phyloP scores from a whole-genome alignment of 2,888 invertebrate genomes.

The Lasioglossum calceatum region DNA sequence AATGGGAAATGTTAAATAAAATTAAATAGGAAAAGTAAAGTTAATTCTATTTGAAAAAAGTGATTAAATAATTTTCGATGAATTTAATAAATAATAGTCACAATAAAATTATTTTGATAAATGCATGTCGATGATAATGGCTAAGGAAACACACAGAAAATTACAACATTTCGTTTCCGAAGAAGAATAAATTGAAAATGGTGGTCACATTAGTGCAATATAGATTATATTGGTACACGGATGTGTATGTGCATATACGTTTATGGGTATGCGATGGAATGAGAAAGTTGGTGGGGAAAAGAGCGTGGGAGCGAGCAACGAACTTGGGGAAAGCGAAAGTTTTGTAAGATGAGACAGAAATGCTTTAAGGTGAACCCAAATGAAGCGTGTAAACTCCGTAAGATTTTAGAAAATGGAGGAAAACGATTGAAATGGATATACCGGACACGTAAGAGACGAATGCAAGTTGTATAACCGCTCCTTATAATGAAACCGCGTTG shows the following conservation, averaged over 20 bases:
- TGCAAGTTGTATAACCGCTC: not conserved
- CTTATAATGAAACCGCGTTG: not conserved
- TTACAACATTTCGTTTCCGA: not conserved
- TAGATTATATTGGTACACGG: not conserved
- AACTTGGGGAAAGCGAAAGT: constrained; percentile 29
- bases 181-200: not conserved
- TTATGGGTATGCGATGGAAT: not conserved
- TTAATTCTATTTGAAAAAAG: not conserved
- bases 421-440: not conserved
- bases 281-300: constrained; percentile 23
- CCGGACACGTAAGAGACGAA: not conserved
- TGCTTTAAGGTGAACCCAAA: constrained; percentile 5
- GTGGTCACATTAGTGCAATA: not conserved
- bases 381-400: not conserved
- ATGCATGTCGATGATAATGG: not conserved
- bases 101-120: not conserved
- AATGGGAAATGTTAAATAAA: not conserved
- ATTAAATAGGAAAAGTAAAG: not conserved
- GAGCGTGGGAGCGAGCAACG: constrained; percentile 28
- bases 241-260: not conserved
- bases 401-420: not conserved
- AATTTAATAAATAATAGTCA: not conserved
- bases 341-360: constrained; percentile 15
- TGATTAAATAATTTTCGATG: not conserved
- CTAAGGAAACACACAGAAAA: not conserved